Evolutionary conservation across 2,113 vertebrate species (phyloP), one percentile per base, ranked within the genome.

Genomic region (Lonchura striata): DNA sequence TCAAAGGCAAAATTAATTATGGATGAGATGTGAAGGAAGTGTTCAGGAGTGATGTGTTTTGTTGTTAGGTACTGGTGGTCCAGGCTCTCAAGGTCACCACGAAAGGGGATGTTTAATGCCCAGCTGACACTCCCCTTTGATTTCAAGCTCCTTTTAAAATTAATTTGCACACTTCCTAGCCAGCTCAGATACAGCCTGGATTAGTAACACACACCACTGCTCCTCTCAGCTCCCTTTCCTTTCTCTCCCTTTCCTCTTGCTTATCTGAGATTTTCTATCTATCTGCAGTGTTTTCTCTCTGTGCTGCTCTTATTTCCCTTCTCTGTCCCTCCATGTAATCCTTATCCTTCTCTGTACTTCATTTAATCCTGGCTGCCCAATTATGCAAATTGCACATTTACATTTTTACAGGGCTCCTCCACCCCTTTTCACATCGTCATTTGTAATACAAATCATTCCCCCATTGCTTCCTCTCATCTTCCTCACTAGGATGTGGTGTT

Each of bases 321-420:
- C 78, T 74, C 84, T 86, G 76, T 79, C 87, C 87, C 65, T 95
- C 52, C 18, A 9, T 37, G 17, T 95, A 91, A 86, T 93, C 88
- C 82, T 94, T 88, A 82, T 88, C 70, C 89, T 88, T 76, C 88
- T 82, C 88, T 63, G 57, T 76, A 82, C 69, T 83, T 93, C 57
- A 1, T 91, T 90, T 96, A 96, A 96, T 96, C 83, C 89, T 94
- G 59, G 83, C 95, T 88, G 89, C 89, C 96, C 94, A 85, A 94
- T 95, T 96, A 96, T 84, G 85, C 78, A 97, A 96, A 97, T 97
- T 21, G 53, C 31, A 65, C 89, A 94, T 94, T 97, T 97, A 94
- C 94, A 95, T 97, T 96, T 86, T 96, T 89, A 90, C 89, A 94
- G 71, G 79, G 61, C 91, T 85, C 82, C 81, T 90, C 92, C 95